These are phyloP conservation scores for Neodiprion virginianus DNA, from an alignment of 1,140 invertebrate genomes.

Conservation along the genomic window DNA sequence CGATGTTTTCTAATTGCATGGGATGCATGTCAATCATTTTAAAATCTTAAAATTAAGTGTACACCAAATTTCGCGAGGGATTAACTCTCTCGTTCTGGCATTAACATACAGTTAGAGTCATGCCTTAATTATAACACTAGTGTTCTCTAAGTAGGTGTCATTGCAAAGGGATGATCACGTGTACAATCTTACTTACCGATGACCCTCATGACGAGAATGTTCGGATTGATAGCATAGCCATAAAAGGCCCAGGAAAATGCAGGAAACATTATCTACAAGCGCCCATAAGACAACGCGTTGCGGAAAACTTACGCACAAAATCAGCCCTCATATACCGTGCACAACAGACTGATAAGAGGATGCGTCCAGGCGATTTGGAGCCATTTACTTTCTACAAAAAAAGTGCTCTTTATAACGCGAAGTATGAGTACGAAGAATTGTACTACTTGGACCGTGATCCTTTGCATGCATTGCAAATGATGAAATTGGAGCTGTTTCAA, in stretches of 20 bases:
- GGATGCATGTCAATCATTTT: no score
- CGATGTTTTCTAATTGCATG: no score
- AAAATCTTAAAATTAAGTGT: no score
- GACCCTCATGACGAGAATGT: conserved; percentile 4
- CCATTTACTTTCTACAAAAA: conserved; percentile 20
- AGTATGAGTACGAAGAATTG: conserved; percentile 14
- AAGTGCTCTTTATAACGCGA: conserved; percentile 20
- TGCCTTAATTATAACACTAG: not conserved
- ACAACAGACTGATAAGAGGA: conserved; percentile 21
- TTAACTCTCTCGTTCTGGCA: no score
- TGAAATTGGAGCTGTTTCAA: conserved; percentile 17
- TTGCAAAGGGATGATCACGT: not conserved
- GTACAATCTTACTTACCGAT: not conserved
- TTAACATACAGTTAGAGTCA: no score
- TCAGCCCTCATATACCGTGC: conserved; percentile 23
- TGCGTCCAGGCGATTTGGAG: conserved; percentile 31
- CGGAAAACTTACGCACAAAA: conserved; percentile 12
- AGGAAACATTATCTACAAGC: conserved; percentile 23
- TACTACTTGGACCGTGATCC: conserved; percentile 23
- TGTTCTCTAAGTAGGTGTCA: not conserved
- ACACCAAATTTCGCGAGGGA: no score
- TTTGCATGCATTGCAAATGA: conserved; percentile 18
- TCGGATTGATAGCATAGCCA: conserved; percentile 1
- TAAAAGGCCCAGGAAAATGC: conserved; percentile 18
- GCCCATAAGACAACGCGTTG: conserved; percentile 12